Percentiles rank a stretch among this genome's conserved stretches.
These are phyloP conservation scores for Myiozetetes cayanensis DNA, from an alignment of 2,113 vertebrate genomes.

Conservation along the genomic window DNA sequence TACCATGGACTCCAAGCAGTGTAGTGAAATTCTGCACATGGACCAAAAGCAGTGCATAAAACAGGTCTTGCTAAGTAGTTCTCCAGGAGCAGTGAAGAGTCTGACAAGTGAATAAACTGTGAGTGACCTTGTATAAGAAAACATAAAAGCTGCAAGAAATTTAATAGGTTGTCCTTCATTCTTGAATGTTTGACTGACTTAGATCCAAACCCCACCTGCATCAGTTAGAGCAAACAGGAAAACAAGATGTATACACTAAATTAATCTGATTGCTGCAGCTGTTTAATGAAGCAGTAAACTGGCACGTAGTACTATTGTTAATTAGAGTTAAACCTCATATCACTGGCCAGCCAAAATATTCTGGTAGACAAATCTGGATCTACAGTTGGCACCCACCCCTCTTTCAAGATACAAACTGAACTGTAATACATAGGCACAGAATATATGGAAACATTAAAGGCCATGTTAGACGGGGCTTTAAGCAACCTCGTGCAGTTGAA, in stretches of 20 bases:
- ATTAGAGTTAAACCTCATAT: neutral
- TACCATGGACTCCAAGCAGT: neutral
- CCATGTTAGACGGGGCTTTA: neutral
- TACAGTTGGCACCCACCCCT: neutral
- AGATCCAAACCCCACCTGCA: neutral
- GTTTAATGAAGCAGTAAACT: neutral
- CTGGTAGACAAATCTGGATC: neutral
- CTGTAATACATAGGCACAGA: neutral
- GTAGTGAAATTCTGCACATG: neutral
- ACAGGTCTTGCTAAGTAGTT: neutral
- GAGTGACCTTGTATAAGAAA: neutral
- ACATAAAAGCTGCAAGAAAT: neutral
- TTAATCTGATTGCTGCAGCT: neutral
- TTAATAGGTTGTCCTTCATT: neutral
- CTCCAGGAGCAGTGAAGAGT: neutral
- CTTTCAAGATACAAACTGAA: neutral
- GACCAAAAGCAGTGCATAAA: neutral
- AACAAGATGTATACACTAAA: neutral
- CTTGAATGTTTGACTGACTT: neutral
- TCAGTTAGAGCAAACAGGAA: neutral
- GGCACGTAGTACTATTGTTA: neutral
- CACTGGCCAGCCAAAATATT: neutral
- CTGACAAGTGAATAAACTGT: neutral
- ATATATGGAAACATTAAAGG: neutral
- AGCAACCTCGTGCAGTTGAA: neutral